Percentiles rank a stretch among this genome's conserved stretches.
phyloP scores from a whole-genome alignment of 2,113 vertebrate genomes.

The Diphyllodes magnificus region DNA sequence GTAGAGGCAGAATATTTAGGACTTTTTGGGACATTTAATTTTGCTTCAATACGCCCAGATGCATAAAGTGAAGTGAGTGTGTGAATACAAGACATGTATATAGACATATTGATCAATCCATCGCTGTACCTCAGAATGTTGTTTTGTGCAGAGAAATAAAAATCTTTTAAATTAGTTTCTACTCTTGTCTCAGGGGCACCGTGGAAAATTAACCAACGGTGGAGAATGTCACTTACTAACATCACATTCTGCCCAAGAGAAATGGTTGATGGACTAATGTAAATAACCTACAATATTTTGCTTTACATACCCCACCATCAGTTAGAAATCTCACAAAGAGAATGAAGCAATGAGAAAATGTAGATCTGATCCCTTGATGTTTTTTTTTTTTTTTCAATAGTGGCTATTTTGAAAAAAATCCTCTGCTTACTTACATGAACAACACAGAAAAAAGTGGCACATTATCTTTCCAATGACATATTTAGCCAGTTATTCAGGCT shows the following conservation, averaged over 20 bases:
- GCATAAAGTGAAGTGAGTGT: background rate
- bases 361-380: background rate
- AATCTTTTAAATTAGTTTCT: background rate
- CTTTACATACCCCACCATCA: background rate
- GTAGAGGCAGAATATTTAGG: background rate
- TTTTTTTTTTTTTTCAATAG: background rate
- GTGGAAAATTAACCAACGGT: background rate
- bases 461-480: constrained; percentile 73
- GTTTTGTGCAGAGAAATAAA: background rate
- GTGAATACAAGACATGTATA: background rate
- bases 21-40: background rate
- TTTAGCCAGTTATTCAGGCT: constrained; percentile 77
- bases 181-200: background rate
- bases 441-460: background rate
- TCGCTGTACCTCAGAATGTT: background rate
- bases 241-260: background rate
- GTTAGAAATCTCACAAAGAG: background rate
- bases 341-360: background rate
- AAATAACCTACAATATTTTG: background rate
- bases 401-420: background rate
- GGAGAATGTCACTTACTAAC: background rate
- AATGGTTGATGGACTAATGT: background rate
- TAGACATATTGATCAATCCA: background rate
- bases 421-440: background rate
- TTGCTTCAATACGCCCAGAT: background rate